Percentiles rank a stretch among this genome's conserved stretches.
phyloP scores from a whole-genome alignment of 2,113 vertebrate genomes.

The Atherinomorus stipes region DNA sequence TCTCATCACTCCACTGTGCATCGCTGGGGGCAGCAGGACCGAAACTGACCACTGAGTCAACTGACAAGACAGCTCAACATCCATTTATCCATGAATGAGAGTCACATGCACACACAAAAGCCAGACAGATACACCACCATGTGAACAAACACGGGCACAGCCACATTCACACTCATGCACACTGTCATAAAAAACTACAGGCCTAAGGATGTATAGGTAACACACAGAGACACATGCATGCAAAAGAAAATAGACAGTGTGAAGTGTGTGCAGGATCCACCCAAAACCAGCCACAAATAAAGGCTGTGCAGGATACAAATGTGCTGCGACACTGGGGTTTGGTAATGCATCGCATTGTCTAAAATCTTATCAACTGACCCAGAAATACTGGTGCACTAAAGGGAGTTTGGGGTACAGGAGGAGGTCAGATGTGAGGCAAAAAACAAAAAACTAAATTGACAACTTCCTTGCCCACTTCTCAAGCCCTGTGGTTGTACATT shows the following conservation, averaged over 20 bases:
- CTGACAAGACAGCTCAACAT: slow-evolving; percentile 79
- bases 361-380: slow-evolving; percentile 80
- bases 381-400: slow-evolving; percentile 68
- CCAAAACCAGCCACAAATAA: slow-evolving; percentile 49
- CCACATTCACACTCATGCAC: slow-evolving; percentile 19
- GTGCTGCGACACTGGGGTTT: slow-evolving; percentile 70
- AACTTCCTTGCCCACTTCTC: slow-evolving; percentile 43
- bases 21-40: slow-evolving; percentile 63
- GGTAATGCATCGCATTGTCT: slow-evolving; percentile 70
- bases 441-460: slow-evolving; percentile 59
- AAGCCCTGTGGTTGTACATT: slow-evolving; percentile 36
- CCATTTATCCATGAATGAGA: slow-evolving; percentile 53
- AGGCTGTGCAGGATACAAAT: slow-evolving; percentile 66
- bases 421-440: slow-evolving; percentile 56
- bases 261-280: slow-evolving; percentile 25
- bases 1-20: slow-evolving; percentile 65
- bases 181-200: slow-evolving; percentile 27
- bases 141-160: slow-evolving; percentile 28
- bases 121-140: slow-evolving; percentile 26
- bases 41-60: slow-evolving; percentile 82
- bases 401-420: slow-evolving; percentile 30
- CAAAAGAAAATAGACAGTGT: slow-evolving; percentile 56
- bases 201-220: slow-evolving; percentile 18
- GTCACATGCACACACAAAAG: slow-evolving; percentile 25
- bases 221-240: slow-evolving; percentile 33